Evolutionary conservation across 2,797 vertebrate genomes (phyloP), one percentile per base, ranked within the genome.

Genomic region (Ctenochaetus hawaiiensis): DNA sequence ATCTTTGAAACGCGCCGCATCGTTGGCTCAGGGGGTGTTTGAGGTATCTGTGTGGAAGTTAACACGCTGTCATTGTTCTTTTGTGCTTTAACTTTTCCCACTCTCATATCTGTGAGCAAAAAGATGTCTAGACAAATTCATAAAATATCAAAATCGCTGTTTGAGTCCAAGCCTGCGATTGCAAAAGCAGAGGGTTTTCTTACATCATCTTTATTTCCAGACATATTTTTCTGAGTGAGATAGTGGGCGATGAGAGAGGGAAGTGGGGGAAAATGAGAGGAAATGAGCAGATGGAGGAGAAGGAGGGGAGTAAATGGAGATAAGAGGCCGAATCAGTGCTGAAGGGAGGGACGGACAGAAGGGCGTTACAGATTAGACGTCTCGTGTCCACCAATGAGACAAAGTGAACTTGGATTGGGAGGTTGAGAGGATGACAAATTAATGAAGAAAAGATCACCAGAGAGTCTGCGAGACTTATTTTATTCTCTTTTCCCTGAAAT

Each of bases 191-290:
- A 47, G 45, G 3, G 45, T 44, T 45, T 59, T 64, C 65, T 93
- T 90, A 54, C 87, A 89, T 90, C 88, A 89, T 77, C 80, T 69
- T 26, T 48, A 62, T 69, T 71, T 82, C 72, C 20, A 73, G 63
- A 65, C 26, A 22, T 48, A 48, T 26, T 77, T 85, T 77, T 70
- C 53, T 13, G 57, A 72, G 70, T 0, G 53, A 66, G 47, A 54
- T 18, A 8, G 51, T 44, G 48, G 63, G 52, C 48, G 18, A 76
- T 20, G 52, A 71, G 26, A 57, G 68, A 48, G 56, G 70, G 34
- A 73, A 75, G 39, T 41, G 30, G 48, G 20, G 16, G 59, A 61
- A 69, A 75, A 57, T 58, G 44, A 85, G 74, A 75, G 62, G 74
- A 67, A 75, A 81, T 74, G 56, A 78, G 67, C n/a, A 44, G 53